Evolutionary conservation across 2,888 invertebrate species (phyloP), one percentile per base, ranked within the genome.

Genomic region (Xylota segnis): DNA sequence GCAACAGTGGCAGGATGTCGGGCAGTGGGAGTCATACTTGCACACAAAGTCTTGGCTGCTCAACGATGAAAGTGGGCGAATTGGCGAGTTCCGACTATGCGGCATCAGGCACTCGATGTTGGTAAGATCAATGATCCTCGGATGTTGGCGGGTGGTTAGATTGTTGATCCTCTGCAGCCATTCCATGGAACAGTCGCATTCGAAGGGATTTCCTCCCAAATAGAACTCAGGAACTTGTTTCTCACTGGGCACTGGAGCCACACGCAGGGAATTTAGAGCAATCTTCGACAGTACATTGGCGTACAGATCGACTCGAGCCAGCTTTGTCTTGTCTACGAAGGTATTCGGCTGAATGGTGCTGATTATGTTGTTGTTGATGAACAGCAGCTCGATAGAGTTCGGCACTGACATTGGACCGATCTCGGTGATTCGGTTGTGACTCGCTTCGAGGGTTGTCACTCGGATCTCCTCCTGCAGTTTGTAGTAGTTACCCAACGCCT

Each of bases 101-200:
- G 96, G 96, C 94, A 97, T 95, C 91, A 96, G 95, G 93, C 98
- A 98, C 94, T 96, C 95, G 79, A 98, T 96, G 90, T 96, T 96
- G 90, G 96, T 96, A 89, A 97, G 93, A 91, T 98, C 98, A 95
- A 97, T 96, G 89, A 98, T 96, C 81, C 95, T 94, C 68, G 98
- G 97, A 91, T 97, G 96, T 91, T 97, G 97, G 66, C 96, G 94
- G 89, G 96, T 95, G 87, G 96, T 96, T 94, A 96, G 95, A 92
- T 96, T 96, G 92, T 97, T 97, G 92, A 97, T 96, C 75, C 96
- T 94, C 88, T 97, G 97, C 89, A 98, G 93, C 98, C 98, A 98
- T 92, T 98, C 98, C 97, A 98, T 97, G 87, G 96, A 96, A 93
- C 98, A 98, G 91, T 98, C 97, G 93, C 98, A 98, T 89, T 96